Base-by-base conservation (phyloP, 2,113 vertebrate genomes). In the Alligator sinensis region DNA sequence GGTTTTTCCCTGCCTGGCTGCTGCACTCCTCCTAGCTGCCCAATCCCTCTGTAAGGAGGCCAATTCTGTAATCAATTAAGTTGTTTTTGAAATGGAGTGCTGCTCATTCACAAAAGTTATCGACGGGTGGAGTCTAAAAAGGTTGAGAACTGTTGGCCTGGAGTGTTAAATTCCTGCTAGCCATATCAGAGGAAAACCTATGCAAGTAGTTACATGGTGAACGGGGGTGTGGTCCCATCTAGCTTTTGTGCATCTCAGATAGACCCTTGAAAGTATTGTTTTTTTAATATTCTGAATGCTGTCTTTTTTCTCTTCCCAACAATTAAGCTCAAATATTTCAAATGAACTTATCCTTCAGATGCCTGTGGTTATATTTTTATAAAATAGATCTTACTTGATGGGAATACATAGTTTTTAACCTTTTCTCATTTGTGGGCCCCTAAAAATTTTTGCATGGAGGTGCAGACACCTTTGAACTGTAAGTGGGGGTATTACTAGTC, bases 271-370 rank as follows among this genome's bases (percentile, higher is more conserved):
- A 21, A 47, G 47, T 47, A 92, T 76, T 70, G 84, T 82, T 88
- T 88, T 47, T 80, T 70, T 38, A 76, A 80, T 86, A 93, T 92
- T 91, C 93, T 66, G 89, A 89, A 80, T 2, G 1, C 14, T 88
- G 91, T 82, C 77, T 62, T 21, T 60, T 58, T 60, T 0, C 1
- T 93, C 72, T 81, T 91, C 17, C 16, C 47, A 11, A 84, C 84
- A 89, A 66, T 80, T 80, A 80, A 95, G 86, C 13, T 84, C 2
- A 1, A 1, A 0, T 17, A 22, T 77, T 76, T 70, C 70, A 28
- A 86, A 61, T 82, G 84, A 81, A 27, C 80, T 4, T 3, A 77
- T n/a, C 87, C 91, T 82, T 87, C 75, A 22, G 55, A 59, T 24
- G 82, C 76, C 60, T 87, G 70, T 22, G 81, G 90, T 92, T 75